These are phyloP conservation scores for Marmota flaviventris DNA, from an alignment of 2,113 vertebrate genomes.

Conservation along the genomic window DNA sequence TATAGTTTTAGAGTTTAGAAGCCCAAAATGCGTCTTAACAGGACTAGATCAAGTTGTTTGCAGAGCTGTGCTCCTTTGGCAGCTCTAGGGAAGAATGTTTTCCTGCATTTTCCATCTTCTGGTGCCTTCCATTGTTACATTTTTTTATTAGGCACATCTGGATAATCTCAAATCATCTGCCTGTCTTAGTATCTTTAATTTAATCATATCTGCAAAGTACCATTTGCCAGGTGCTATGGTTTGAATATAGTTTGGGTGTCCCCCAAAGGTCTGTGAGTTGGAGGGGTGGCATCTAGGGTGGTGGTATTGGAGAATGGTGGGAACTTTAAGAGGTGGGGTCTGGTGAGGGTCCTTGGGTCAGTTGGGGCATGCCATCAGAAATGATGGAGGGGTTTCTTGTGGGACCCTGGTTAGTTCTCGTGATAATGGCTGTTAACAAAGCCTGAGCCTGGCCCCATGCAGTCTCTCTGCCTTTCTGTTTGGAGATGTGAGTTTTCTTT, in stretches of 20 bases:
- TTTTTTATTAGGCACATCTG: background rate
- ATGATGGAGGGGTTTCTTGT: background rate
- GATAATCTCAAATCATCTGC: background rate
- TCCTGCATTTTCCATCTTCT: background rate
- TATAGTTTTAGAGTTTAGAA: background rate
- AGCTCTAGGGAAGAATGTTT: background rate
- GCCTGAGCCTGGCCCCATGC: background rate
- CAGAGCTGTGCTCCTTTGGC: background rate
- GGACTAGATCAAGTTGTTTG: background rate
- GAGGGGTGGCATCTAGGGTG: too few relatives aligned
- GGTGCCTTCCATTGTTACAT: background rate
- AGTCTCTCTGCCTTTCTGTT: background rate
- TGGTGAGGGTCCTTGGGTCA: background rate
- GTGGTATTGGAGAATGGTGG: background rate
- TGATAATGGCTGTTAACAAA: background rate
- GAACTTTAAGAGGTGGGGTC: too few relatives aligned
- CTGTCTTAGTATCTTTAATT: background rate
- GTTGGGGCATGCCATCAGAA: background rate
- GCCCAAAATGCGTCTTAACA: background rate
- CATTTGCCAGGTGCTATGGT: background rate
- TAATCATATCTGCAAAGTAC: background rate
- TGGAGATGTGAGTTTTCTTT: background rate
- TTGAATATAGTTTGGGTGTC: too few relatives aligned
- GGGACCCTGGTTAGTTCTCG: background rate
- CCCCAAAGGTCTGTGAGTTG: background rate